Percentiles rank a stretch among this genome's conserved stretches.
Evolutionary conservation across 2,113 vertebrate genomes (phyloP).

Genomic region (Grallaria varia): DNA sequence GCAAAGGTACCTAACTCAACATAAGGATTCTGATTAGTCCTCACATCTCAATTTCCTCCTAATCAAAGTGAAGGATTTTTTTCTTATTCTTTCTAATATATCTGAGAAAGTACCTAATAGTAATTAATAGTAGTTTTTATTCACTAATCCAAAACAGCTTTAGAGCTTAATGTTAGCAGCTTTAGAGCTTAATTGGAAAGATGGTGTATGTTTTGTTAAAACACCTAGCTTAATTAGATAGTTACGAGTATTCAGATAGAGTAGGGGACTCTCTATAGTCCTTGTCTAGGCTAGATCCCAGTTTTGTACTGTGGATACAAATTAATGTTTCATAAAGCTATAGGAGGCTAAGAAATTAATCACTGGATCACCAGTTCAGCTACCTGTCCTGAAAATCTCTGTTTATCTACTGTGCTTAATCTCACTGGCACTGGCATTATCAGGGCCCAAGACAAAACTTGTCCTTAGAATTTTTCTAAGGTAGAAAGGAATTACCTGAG

Average conservation of each 20-base stretch:
- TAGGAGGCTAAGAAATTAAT: neutral
- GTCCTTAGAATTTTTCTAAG: neutral
- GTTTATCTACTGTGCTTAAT: neutral
- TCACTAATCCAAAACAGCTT: neutral
- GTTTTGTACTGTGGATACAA: neutral
- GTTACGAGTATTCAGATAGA: neutral
- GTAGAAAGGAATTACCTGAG: neutral
- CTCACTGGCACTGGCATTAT: neutral
- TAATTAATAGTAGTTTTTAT: neutral
- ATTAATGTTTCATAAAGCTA: neutral
- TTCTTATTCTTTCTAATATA: neutral
- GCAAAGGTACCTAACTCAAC: neutral
- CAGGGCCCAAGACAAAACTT: neutral
- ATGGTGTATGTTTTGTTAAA: neutral
- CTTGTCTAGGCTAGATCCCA: neutral
- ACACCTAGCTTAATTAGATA: neutral
- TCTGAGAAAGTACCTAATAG: neutral
- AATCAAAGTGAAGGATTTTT: neutral
- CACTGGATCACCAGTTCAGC: neutral
- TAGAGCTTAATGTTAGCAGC: neutral
- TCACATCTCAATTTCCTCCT: neutral
- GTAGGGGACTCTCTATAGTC: neutral
- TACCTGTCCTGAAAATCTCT: neutral
- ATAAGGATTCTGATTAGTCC: neutral
- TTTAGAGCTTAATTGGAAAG: neutral